These are phyloP conservation scores for Dynastes grantii DNA, from an alignment of 2,888 invertebrate genomes.

Conservation along the genomic window DNA sequence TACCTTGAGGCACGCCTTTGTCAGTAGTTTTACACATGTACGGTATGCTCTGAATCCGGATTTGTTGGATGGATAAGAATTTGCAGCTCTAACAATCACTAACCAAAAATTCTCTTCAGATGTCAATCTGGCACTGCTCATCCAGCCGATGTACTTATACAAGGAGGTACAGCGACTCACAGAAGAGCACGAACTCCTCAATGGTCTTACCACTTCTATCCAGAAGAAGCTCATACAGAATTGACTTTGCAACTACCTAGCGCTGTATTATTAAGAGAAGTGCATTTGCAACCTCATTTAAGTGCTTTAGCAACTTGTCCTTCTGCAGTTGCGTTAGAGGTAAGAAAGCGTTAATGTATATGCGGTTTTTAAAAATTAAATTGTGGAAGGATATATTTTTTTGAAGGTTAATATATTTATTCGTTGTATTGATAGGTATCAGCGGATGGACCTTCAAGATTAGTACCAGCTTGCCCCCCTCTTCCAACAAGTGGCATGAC, in stretches of 20 bases:
- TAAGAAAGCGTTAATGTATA: conserved; percentile 60
- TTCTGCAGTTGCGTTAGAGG: conserved; percentile 89
- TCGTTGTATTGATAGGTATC: conserved; percentile 69
- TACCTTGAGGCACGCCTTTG: no score
- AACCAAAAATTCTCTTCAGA: conserved; percentile 49
- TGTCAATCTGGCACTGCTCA: conserved; percentile 79
- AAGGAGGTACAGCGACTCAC: conserved; percentile 81
- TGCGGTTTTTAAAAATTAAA: not conserved
- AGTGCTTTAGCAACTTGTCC: conserved; percentile 91
- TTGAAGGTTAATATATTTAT: conserved; percentile 1
- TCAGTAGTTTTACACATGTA: no score
- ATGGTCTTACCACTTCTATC: conserved; percentile 98
- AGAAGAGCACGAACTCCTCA: conserved; percentile 90
- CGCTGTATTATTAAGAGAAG: conserved; percentile 89
- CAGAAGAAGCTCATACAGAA: conserved; percentile 91
- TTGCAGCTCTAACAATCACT: no score
- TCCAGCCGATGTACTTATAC: conserved; percentile 90
- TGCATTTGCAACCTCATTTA: conserved; percentile 89
- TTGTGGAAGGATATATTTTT: no score
- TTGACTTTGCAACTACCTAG: conserved; percentile 90
- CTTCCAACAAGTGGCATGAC: conserved; percentile 91
- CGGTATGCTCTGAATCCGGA: no score
- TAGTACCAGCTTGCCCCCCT: conserved; percentile 89
- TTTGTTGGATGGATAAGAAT: no score
- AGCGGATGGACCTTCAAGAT: conserved; percentile 83